Base-by-base conservation (phyloP, 2,113 vertebrate species). In the Lophius piscatorius region DNA sequence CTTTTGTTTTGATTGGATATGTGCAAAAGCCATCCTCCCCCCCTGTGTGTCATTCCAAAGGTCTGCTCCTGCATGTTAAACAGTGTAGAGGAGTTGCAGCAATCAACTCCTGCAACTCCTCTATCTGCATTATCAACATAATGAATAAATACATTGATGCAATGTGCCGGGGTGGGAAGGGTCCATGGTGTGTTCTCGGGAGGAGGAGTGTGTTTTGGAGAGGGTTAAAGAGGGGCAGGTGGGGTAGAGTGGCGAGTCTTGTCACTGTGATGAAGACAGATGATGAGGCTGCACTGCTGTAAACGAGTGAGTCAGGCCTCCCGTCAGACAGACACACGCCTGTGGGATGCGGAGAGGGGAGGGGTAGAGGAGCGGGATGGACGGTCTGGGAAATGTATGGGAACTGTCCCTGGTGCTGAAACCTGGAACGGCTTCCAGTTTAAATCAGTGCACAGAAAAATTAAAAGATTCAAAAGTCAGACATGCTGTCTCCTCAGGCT, bases 391-490 rank as follows among this genome's bases (percentile, higher is more conserved):
- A 45, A 55, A 63, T 28, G 26, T 35, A 76, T 40, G 36, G 71
- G 79, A 86, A 51, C 87, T 90, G 84, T 89, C 85, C 85, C 7
- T 14, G 70, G 88, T 90, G 59, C 90, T 89, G 88, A 86, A 88
- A 72, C 54, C 35, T 59, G 46, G 50, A 74, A 12, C 22, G n/a
- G n/a, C n/a, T n/a, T n/a, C n/a, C n/a, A n/a, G n/a, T n/a, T n/a
- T n/a, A n/a, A n/a, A n/a, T n/a, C n/a, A n/a, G n/a, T n/a, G n/a
- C n/a, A n/a, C n/a, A n/a, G n/a, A n/a, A n/a, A n/a, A n/a, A n/a
- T n/a, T n/a, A n/a, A n/a, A n/a, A n/a, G n/a, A n/a, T n/a, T n/a
- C n/a, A n/a, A n/a, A n/a, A n/a, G n/a, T n/a, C n/a, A n/a, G n/a
- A n/a, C n/a, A n/a, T n/a, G n/a, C n/a, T n/a, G n/a, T n/a, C n/a